A percentile compares a stretch with the other conserved stretches of the same genome.
phyloP scores from a whole-genome alignment of 1,140 invertebrate genomes.

The Branchinecta lindahli region DNA sequence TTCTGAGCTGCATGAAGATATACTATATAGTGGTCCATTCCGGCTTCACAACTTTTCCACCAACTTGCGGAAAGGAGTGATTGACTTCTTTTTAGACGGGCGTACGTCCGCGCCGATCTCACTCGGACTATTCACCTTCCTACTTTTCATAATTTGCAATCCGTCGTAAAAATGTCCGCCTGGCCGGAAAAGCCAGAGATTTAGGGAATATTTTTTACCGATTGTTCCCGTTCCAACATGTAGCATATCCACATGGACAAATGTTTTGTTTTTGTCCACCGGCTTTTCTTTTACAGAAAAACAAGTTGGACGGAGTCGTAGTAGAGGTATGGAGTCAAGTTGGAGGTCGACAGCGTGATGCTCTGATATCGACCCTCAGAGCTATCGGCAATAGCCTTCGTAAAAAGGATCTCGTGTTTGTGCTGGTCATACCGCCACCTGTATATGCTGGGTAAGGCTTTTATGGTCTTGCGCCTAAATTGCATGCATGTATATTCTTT shows the following conservation, averaged over 20 bases:
- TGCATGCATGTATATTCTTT: background rate
- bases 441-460: constrained; percentile 41
- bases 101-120: background rate
- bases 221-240: too few species aligned
- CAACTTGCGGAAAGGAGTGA: too few species aligned
- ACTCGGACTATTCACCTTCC: too few species aligned
- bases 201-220: too few species aligned
- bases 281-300: constrained; percentile 30
- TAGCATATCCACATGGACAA: too few species aligned
- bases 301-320: constrained; percentile 66
- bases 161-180: too few species aligned
- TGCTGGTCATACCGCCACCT: constrained; percentile 69
- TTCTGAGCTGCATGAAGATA: too few species aligned
- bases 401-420: constrained; percentile 42
- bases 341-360: constrained; percentile 43
- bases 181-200: too few species aligned
- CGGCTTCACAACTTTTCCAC: too few species aligned
- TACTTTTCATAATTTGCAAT: too few species aligned
- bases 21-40: too few species aligned
- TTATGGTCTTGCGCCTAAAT: background rate
- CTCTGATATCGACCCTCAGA: constrained; percentile 44
- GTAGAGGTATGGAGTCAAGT: constrained; percentile 78
- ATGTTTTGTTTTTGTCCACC: too few species aligned
- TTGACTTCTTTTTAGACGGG: constrained; percentile 14
- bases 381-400: constrained; percentile 36